Evolutionary conservation across 2,113 vertebrate species (phyloP).

Genomic region (Anthoscopus minutus): DNA sequence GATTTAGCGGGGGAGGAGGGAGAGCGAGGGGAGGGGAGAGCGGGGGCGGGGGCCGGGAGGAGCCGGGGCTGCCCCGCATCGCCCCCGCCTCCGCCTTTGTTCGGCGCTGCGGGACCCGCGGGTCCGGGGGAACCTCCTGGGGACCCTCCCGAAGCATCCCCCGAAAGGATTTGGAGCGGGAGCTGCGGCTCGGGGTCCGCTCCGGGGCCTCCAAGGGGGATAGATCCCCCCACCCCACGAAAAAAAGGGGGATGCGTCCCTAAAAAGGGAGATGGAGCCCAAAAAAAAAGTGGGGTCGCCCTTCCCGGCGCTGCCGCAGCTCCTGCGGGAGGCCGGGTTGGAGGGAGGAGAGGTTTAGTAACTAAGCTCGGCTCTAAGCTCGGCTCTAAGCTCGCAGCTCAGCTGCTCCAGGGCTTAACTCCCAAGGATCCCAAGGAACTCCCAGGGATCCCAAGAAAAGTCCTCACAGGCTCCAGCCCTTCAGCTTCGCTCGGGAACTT

Average conservation of each 20-base stretch:
- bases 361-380: background rate
- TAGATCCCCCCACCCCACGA: too few relatives aligned
- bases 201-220: background rate
- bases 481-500: background rate
- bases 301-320: background rate
- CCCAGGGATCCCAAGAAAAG: background rate
- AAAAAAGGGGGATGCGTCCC: background rate
- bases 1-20: background rate
- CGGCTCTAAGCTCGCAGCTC: background rate
- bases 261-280: background rate
- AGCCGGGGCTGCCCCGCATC: background rate
- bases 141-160: background rate
- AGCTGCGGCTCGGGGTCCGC: background rate
- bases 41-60: background rate
- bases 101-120: background rate
- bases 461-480: background rate
- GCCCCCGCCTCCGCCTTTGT: background rate
- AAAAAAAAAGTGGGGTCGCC: background rate
- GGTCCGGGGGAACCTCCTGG: too few relatives aligned
- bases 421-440: background rate
- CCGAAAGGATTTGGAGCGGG: background rate
- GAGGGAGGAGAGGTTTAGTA: background rate
- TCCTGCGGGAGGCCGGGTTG: background rate
- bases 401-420: slow-evolving; percentile 9
- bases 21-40: background rate